Percentiles rank a stretch among this genome's conserved stretches.
phyloP scores from a whole-genome alignment of 2,113 vertebrate species.

The Phocoena sinus region DNA sequence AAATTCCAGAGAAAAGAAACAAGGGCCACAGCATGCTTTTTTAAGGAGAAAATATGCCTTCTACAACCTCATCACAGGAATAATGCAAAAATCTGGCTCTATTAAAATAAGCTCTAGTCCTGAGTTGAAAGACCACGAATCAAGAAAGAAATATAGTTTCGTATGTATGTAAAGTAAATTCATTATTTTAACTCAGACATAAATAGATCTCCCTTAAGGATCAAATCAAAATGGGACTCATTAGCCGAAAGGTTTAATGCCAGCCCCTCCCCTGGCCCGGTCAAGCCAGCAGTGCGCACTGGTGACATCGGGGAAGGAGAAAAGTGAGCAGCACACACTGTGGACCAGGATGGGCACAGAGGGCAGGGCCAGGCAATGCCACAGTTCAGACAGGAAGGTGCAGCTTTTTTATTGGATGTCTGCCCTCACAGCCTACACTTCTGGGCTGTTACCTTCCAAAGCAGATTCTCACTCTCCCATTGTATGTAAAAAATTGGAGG shows the following conservation, averaged over 20 bases:
- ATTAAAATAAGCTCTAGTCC: not conserved
- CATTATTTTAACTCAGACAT: slow-evolving; percentile 22
- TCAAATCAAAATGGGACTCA: not conserved
- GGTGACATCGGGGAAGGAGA: not conserved
- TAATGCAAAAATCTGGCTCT: not conserved
- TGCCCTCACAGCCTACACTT: not conserved
- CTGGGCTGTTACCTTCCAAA: not conserved
- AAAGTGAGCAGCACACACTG: not conserved
- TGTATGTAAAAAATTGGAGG: not conserved
- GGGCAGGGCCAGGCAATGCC: too few species aligned
- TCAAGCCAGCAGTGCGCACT: not conserved
- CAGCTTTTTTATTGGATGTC: not conserved
- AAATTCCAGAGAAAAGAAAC: not conserved
- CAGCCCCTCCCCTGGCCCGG: not conserved
- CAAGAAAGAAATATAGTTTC: not conserved
- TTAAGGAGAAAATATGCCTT: not conserved
- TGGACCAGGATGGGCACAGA: too few species aligned
- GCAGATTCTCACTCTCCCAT: not conserved
- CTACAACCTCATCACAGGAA: not conserved
- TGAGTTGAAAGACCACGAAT: not conserved
- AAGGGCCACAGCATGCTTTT: not conserved
- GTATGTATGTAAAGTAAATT: not conserved
- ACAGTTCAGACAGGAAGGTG: not conserved
- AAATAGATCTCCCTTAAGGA: not conserved
- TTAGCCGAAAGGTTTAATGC: not conserved